These are phyloP conservation scores for Nasonovia ribisnigri DNA, from an alignment of 2,888 invertebrate species.

Conservation along the genomic window DNA sequence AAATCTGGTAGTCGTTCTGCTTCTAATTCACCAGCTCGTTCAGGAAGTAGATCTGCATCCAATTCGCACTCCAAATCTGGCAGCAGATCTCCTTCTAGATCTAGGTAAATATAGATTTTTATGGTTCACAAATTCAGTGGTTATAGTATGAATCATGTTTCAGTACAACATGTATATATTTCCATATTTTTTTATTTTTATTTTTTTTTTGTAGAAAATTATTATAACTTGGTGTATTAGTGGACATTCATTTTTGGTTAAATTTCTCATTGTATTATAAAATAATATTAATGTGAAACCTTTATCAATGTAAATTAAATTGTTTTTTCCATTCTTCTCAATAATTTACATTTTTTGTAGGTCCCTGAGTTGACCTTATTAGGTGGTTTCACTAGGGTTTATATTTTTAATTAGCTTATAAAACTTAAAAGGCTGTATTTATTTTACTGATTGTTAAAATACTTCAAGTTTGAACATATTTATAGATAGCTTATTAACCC, in stretches of 20 bases:
- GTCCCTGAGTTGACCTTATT: background rate
- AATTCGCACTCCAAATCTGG: constrained; percentile 70
- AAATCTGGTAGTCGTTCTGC: constrained; percentile 70
- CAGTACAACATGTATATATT: background rate
- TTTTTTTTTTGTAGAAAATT: background rate
- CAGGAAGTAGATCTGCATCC: constrained; percentile 71
- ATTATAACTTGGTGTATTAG: background rate
- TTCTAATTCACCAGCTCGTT: constrained; percentile 70
- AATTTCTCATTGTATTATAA: background rate
- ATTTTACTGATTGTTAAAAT: background rate
- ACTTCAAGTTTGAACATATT: background rate
- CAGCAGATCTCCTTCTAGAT: constrained; percentile 68
- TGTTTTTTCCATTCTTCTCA: background rate
- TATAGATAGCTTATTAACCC: background rate
- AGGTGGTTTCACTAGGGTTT: background rate
- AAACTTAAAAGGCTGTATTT: background rate
- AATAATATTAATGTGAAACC: background rate
- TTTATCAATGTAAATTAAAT: background rate
- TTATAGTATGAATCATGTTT: background rate
- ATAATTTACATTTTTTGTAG: background rate
- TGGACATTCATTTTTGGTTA: background rate
- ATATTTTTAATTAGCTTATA: background rate
- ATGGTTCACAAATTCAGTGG: background rate
- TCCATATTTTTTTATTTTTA: background rate
- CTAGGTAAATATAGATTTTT: constrained; percentile 35